These are phyloP conservation scores for Mactromeris polynyma DNA, from an alignment of 2,888 invertebrate species.

Conservation along the genomic window DNA sequence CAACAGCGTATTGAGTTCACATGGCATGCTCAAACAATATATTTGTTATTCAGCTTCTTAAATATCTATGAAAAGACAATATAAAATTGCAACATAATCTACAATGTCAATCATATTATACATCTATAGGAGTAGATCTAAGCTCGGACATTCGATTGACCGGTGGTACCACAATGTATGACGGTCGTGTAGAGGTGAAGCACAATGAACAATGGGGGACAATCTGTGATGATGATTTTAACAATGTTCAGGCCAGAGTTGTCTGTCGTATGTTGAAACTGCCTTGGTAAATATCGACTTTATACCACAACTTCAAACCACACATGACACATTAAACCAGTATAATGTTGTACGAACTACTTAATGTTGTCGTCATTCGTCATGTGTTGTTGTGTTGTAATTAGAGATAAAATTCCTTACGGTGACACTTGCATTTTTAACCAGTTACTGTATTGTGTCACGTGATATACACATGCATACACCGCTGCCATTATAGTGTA, in stretches of 20 bases:
- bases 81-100: too few species aligned
- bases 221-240: not conserved
- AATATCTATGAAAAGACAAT: too few species aligned
- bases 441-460: too few species aligned
- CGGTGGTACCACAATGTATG: not conserved
- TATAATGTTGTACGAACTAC: not conserved
- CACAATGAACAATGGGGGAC: not conserved
- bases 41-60: too few species aligned
- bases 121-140: not conserved
- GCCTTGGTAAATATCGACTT: not conserved
- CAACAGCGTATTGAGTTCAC: too few species aligned
- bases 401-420: not conserved
- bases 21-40: too few species aligned
- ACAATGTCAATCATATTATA: too few species aligned
- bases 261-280: not conserved
- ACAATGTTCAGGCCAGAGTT: not conserved
- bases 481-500: too few species aligned
- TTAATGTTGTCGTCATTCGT: too few species aligned
- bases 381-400: too few species aligned
- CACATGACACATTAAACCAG: not conserved
- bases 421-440: not conserved
- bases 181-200: not conserved
- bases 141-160: not conserved
- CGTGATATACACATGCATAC: too few species aligned
- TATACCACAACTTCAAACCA: not conserved